Evolutionary conservation across 2,888 invertebrate genomes (phyloP).

Genomic region (Nasonovia ribisnigri): DNA sequence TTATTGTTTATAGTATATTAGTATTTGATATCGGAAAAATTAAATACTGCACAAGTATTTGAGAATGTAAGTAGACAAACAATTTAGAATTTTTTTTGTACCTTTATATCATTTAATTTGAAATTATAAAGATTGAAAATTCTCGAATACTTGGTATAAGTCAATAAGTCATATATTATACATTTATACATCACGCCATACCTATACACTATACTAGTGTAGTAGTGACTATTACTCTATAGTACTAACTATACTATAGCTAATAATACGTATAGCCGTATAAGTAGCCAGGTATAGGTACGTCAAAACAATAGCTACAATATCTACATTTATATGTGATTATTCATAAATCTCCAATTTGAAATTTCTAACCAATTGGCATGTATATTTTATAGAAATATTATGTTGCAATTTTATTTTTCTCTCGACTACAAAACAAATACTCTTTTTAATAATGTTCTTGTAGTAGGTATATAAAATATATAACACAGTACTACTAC

Average conservation of each 20-base stretch:
- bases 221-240: too few relatives aligned
- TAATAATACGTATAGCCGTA: not conserved
- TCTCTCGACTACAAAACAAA: constrained; percentile 8
- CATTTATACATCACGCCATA: not conserved
- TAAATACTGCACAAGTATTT: not conserved
- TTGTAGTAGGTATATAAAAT: not conserved
- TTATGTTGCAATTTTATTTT: constrained; percentile 34
- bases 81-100: not conserved
- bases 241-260: too few relatives aligned
- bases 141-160: not conserved
- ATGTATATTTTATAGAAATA: not conserved
- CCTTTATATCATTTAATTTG: not conserved
- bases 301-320: not conserved
- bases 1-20: not conserved
- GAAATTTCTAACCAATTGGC: not conserved
- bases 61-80: not conserved
- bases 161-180: not conserved
- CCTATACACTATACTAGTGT: not conserved
- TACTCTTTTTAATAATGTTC: constrained; percentile 38
- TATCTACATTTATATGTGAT: not conserved
- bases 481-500: not conserved
- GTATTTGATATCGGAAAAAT: not conserved
- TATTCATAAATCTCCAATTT: not conserved
- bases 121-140: not conserved
- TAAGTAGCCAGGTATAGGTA: not conserved